Conservation (phyloP, 2,888 invertebrate genomes). For the Lasioglossum morio region DNA sequence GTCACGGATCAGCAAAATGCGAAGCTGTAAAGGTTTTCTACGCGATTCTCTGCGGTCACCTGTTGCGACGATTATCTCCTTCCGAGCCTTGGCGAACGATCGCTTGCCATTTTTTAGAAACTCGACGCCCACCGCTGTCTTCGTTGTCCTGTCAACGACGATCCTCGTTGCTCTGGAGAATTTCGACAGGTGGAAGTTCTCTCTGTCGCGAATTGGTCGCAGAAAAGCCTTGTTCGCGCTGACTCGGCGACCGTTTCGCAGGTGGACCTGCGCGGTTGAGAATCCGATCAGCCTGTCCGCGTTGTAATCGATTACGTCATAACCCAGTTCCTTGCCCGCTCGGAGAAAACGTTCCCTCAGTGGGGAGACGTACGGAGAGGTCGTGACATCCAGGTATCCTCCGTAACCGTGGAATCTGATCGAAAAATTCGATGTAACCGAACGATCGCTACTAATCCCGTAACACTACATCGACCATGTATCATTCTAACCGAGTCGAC, state of each 20-base stretch:
- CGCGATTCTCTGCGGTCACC: conserved; percentile 84
- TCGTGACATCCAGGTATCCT: conserved; percentile 90
- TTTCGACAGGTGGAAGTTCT: conserved; percentile 90
- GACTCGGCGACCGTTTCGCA: conserved; percentile 90
- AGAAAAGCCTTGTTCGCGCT: conserved; percentile 93
- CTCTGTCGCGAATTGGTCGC: conserved; percentile 87
- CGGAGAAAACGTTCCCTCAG: conserved; percentile 88
- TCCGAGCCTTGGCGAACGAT: conserved; percentile 87
- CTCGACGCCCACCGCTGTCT: conserved; percentile 89
- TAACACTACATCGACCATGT: not conserved
- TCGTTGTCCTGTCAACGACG: conserved; percentile 87
- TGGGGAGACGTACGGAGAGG: conserved; percentile 88
- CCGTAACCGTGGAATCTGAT: conserved; percentile 88
- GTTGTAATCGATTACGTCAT: conserved; percentile 89
- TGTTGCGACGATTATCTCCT: conserved; percentile 92
- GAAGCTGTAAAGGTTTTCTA: not conserved
- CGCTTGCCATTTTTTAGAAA: conserved; percentile 88
- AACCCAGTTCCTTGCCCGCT: conserved; percentile 90
- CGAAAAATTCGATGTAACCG: conserved; percentile 3
- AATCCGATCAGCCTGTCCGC: conserved; percentile 88
- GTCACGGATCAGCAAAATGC: not conserved
- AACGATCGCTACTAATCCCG: not conserved
- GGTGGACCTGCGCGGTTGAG: conserved; percentile 89
- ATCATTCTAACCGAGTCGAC: not conserved
- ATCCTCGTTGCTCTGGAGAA: conserved; percentile 89